Conservation (phyloP, 2,797 vertebrate genomes). For the Furcifer pardalis region DNA sequence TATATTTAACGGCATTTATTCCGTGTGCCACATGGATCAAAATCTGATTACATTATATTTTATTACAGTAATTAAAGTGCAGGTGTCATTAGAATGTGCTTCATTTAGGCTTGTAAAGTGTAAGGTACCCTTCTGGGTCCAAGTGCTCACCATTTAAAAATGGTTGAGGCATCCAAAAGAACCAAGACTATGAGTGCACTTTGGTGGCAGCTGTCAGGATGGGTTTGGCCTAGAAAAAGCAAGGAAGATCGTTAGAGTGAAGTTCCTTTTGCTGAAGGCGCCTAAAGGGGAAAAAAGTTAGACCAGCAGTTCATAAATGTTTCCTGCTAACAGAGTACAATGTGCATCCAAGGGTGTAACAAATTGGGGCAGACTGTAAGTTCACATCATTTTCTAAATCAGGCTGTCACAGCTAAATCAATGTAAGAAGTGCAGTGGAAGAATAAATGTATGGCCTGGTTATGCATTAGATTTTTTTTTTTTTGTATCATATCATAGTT, state of each 20-base stretch:
- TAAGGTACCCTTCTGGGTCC: constrained; percentile 24
- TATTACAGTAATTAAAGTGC: constrained; percentile 34
- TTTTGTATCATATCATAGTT: background rate
- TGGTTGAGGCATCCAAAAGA: constrained; percentile 33
- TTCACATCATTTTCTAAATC: background rate
- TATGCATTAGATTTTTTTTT: background rate
- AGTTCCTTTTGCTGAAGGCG: constrained; percentile 18
- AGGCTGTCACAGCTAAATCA: background rate
- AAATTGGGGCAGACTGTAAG: background rate
- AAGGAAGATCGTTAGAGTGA: background rate
- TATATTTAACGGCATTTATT: constrained; percentile 31
- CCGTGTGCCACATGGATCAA: constrained; percentile 28
- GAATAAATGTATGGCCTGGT: too few relatives aligned
- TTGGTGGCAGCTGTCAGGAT: constrained; percentile 32
- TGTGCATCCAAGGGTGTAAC: background rate
- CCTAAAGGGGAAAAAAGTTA: background rate
- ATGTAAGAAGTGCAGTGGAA: background rate
- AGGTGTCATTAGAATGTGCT: constrained; percentile 37
- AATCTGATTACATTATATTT: constrained; percentile 37
- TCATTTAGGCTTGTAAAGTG: constrained; percentile 40
- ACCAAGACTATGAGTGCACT: background rate
- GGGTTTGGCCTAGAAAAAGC: constrained; percentile 29
- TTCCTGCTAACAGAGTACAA: background rate
- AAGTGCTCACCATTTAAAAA: constrained; percentile 25
- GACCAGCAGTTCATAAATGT: background rate